A percentile compares a stretch with the other conserved stretches of the same genome.
Evolutionary conservation across 2,113 vertebrate genomes (phyloP).

Genomic region (Zosterops borbonicus): DNA sequence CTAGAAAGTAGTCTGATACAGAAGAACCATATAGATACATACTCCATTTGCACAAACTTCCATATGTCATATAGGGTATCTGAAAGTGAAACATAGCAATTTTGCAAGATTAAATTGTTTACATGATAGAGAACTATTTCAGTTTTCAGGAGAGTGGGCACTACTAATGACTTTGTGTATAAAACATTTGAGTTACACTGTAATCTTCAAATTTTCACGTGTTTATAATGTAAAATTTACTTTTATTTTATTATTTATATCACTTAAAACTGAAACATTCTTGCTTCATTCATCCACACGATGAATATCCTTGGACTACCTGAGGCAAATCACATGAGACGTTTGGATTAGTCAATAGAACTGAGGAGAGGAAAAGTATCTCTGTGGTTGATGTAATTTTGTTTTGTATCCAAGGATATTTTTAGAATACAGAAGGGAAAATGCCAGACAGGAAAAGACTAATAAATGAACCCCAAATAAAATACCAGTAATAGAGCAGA

Average conservation of each 20-base stretch:
- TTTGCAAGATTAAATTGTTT: not conserved
- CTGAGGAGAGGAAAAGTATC: not conserved
- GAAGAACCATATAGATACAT: not conserved
- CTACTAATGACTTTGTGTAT: not conserved
- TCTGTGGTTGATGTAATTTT: not conserved
- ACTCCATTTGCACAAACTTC: not conserved
- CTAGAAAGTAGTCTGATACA: not conserved
- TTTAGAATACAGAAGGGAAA: slow-evolving; percentile 41
- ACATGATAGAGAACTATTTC: not conserved
- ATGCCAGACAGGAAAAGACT: not conserved
- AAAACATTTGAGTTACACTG: not conserved
- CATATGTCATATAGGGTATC: not conserved
- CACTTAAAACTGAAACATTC: not conserved
- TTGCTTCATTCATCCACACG: not conserved
- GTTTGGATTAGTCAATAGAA: not conserved
- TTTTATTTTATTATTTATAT: not conserved
- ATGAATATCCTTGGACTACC: not conserved
- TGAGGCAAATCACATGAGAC: not conserved
- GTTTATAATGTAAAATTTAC: not conserved
- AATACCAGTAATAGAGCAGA: not conserved
- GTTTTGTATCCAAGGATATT: not conserved
- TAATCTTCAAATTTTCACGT: not conserved
- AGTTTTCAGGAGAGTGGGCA: not conserved
- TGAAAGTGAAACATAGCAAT: not conserved
- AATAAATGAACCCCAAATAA: not conserved